Conservation (phyloP, 2,113 vertebrate genomes). For the Melanerpes aurifrons region DNA sequence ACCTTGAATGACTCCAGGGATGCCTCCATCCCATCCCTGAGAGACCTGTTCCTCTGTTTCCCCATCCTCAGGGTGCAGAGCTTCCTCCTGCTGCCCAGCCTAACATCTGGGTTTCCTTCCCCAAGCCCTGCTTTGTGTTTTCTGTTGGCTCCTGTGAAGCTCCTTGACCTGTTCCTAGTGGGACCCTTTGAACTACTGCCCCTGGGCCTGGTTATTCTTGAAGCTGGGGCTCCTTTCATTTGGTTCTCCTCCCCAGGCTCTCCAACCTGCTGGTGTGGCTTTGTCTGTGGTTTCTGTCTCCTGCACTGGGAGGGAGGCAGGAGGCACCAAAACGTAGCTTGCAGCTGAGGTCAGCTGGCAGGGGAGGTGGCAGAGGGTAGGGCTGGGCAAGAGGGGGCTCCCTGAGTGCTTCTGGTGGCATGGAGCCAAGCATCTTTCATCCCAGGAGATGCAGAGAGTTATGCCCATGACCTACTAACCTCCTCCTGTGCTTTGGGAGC, state of each 20-base stretch:
- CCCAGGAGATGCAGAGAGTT: neutral
- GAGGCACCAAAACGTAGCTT: neutral
- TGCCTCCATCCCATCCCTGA: too few relatives aligned
- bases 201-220: neutral
- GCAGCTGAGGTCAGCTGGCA: neutral
- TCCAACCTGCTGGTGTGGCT: neutral
- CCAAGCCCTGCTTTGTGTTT: neutral
- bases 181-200: neutral
- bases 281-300: neutral
- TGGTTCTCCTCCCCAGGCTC: neutral
- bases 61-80: too few relatives aligned
- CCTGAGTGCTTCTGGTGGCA: fast-evolving
- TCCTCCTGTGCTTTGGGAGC: neutral
- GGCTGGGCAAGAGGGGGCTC: neutral
- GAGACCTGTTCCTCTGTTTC: too few relatives aligned
- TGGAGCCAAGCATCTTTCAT: neutral
- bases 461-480: conserved; percentile 53
- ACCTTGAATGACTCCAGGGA: too few relatives aligned
- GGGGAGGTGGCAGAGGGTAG: neutral
- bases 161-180: neutral
- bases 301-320: too few relatives aligned
- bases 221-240: neutral
- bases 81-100: too few relatives aligned
- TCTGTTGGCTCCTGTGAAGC: neutral
- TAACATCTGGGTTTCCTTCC: neutral